Base-by-base conservation (phyloP, 1,140 invertebrate species). In the Drosophila lacteicornis region DNA sequence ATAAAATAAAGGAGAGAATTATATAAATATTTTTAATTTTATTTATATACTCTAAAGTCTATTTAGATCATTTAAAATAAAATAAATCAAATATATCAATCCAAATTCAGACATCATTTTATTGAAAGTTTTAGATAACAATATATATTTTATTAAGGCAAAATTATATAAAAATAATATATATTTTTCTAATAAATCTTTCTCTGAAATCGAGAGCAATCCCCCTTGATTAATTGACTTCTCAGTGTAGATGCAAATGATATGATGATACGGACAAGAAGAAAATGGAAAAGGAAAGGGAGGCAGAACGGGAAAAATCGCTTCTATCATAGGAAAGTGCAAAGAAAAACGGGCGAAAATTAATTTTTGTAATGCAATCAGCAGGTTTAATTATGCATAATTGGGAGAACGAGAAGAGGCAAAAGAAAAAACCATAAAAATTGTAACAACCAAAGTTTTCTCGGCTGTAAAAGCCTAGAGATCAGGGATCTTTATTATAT, bases 301-400 rank as follows among this genome's bases (percentile, higher is more conserved):
- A 22, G 45, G 33, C 22, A 38, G 42, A 36, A 22, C 22, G 38
- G 40, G 38, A 25, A 40, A 63, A 45, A 57, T 43, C 75, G 55
- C 58, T 75, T 58, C 73, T 77, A 67, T 59, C 56, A 53, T 38
- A 59, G 62, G 30, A 62, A 71, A 80, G 63, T 77, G 75, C 69
- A 83, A 62, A 55, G 80, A 62, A 69, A 55, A 80, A 83, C 74
- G 80, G 55, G 66, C 43, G 70, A 83, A 82, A 84, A 71, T 80
- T 76, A 70, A 76, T 80, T 83, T 83, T 43, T 57, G 58, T 56
- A 65, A 75, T 62, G 76, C 75, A 79, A 63, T 73, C 70, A 82
- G 69, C 63, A 46, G 50, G 60, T 67, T 79, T 83, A 70, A 82
- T 82, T 83, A 82, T 79, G 71, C 77, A 79, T 82, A 82, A 82